phyloP scores from a whole-genome alignment of 2,113 vertebrate species.

The Poicephalus meyeri region DNA sequence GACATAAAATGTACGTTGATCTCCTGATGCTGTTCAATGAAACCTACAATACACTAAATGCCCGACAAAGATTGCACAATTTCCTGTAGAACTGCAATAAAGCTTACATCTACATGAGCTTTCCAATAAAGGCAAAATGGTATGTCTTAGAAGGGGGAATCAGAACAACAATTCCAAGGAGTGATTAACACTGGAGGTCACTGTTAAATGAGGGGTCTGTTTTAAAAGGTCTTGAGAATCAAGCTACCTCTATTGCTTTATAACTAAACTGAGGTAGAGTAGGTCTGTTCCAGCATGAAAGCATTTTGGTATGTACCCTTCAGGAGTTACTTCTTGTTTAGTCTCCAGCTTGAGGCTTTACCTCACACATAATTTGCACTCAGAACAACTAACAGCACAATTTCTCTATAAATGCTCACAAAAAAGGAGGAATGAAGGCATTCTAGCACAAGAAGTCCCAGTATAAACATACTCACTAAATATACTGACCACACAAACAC shows the following conservation, averaged over 20 bases:
- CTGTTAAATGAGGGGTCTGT: neutral
- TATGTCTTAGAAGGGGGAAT: neutral
- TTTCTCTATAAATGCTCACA: neutral
- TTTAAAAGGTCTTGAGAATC: neutral
- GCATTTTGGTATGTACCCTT: neutral
- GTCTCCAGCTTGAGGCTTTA: neutral
- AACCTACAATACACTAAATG: neutral
- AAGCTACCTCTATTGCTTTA: neutral
- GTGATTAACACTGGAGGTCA: neutral
- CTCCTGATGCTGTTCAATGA: neutral
- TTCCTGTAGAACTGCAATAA: neutral
- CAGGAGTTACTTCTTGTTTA: neutral
- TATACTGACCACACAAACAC: neutral
- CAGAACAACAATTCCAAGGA: neutral
- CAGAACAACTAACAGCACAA: neutral
- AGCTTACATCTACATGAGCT: neutral
- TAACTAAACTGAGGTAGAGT: neutral
- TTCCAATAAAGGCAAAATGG: neutral
- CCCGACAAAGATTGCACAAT: neutral
- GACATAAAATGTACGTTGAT: neutral
- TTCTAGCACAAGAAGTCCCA: neutral
- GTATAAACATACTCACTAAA: neutral
- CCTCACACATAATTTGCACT: neutral
- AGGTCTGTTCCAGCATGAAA: neutral
- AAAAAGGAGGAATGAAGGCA: neutral